Conservation (phyloP, 2,888 invertebrate species). For the Cephus runcator region DNA sequence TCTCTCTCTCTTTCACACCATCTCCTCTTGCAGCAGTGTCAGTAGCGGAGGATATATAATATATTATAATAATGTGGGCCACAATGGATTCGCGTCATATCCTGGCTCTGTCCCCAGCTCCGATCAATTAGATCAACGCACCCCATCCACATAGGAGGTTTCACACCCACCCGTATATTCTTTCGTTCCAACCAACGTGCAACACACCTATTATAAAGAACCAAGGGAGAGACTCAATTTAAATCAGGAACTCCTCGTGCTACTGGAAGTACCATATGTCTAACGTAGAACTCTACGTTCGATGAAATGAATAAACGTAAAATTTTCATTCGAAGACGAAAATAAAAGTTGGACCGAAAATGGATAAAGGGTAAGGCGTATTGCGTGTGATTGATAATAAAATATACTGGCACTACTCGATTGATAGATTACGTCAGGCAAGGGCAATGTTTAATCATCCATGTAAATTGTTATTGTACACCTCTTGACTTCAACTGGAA, state of each 20-base stretch:
- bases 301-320: no score
- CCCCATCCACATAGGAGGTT: conserved; percentile 47
- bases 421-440: neutral
- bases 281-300: neutral
- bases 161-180: conserved; percentile 46
- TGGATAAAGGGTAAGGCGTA: neutral
- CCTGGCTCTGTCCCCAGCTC: conserved; percentile 55
- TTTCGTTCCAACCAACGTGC: conserved; percentile 48
- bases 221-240: conserved; percentile 55
- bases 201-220: conserved; percentile 49
- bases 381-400: neutral
- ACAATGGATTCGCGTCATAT: conserved; percentile 64
- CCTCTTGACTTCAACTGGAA: neutral
- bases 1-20: conserved; percentile 24
- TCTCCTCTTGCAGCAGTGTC: conserved; percentile 21
- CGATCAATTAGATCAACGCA: conserved; percentile 61
- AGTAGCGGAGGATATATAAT: conserved; percentile 34
- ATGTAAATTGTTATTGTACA: neutral
- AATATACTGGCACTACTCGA: neutral
- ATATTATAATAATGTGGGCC: conserved; percentile 58
- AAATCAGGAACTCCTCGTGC: conserved; percentile 48
- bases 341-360: no score
- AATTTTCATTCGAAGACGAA: neutral
- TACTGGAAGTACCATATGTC: neutral
- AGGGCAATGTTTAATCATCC: neutral